Conservation (phyloP, 1,140 invertebrate species). For the Thaumetopoea pityocampa region DNA sequence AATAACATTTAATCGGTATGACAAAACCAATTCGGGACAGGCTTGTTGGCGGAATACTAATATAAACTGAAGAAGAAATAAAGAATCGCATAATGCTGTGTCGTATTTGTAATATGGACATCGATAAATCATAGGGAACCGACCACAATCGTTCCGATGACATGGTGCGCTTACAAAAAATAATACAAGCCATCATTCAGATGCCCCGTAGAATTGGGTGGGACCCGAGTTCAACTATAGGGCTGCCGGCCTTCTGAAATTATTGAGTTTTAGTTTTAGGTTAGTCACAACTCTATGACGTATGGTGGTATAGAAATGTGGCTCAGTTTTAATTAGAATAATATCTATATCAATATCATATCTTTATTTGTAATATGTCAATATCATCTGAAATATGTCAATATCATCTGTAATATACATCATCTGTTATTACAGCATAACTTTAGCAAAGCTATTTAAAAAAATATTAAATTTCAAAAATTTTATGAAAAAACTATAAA, state of each 20-base stretch:
- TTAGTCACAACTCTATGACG: not conserved
- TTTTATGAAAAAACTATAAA: too few species aligned
- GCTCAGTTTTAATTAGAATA: not conserved
- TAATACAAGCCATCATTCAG: conserved; percentile 70
- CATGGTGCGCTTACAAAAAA: conserved; percentile 72
- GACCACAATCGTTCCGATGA: conserved; percentile 72
- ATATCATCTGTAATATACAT: too few species aligned
- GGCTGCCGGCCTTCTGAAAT: conserved; percentile 38
- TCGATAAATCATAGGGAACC: conserved; percentile 73
- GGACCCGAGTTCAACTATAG: conserved; percentile 45
- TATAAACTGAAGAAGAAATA: conserved; percentile 73
- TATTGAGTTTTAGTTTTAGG: too few species aligned
- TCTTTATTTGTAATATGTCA: too few species aligned
- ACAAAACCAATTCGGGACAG: conserved; percentile 67
- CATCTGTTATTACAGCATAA: too few species aligned
- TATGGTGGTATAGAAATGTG: too few species aligned
- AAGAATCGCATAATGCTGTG: conserved; percentile 70
- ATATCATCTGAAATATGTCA: too few species aligned
- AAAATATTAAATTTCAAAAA: too few species aligned
- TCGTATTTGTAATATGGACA: conserved; percentile 73
- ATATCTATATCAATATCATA: not conserved
- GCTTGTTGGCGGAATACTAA: conserved; percentile 72
- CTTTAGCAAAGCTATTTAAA: too few species aligned
- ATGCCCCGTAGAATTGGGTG: conserved; percentile 67
- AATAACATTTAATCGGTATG: conserved; percentile 73